phyloP scores from a whole-genome alignment of 2,888 invertebrate genomes.

The Micropterix aruncella region DNA sequence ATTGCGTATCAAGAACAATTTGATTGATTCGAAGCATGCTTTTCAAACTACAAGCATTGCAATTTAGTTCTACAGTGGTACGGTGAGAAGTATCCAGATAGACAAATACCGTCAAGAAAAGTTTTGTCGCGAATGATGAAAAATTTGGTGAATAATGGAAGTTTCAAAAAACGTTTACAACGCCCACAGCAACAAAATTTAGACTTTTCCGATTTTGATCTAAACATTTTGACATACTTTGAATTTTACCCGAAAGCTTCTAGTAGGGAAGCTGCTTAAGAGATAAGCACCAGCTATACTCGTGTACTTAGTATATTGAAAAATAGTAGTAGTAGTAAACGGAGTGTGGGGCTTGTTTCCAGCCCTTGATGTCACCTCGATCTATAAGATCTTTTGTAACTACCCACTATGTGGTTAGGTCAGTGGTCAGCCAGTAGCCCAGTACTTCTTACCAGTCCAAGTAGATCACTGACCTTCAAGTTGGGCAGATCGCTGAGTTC shows the following conservation, averaged over 20 bases:
- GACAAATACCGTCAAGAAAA: constrained; percentile 2
- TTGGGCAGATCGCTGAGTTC: no score
- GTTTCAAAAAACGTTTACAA: constrained; percentile 1
- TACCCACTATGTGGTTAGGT: no score
- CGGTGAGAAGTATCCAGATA: constrained; percentile 1
- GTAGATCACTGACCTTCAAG: no score
- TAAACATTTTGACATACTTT: no score
- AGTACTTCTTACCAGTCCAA: no score
- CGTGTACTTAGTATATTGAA: constrained; percentile 6
- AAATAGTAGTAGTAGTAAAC: no score
- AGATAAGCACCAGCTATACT: constrained; percentile 4
- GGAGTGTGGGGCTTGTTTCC: no score
- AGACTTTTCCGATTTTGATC: constrained; percentile 5
- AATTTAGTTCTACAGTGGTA: constrained; percentile 1
- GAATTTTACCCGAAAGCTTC: constrained; percentile 7
- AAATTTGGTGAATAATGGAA: constrained; percentile 2
- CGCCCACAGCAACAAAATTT: constrained; percentile 2
- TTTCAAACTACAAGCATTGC: no score
- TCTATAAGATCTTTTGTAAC: no score
- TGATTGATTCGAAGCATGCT: no score
- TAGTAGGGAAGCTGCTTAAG: constrained; percentile 7
- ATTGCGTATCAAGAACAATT: constrained; percentile 1
- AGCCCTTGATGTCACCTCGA: no score
- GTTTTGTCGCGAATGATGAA: constrained; percentile 2
- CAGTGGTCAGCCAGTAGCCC: no score